Percentiles rank a stretch among this genome's conserved stretches.
These are phyloP conservation scores for Scophthalmus maximus DNA, from an alignment of 2,113 vertebrate species.

Conservation along the genomic window DNA sequence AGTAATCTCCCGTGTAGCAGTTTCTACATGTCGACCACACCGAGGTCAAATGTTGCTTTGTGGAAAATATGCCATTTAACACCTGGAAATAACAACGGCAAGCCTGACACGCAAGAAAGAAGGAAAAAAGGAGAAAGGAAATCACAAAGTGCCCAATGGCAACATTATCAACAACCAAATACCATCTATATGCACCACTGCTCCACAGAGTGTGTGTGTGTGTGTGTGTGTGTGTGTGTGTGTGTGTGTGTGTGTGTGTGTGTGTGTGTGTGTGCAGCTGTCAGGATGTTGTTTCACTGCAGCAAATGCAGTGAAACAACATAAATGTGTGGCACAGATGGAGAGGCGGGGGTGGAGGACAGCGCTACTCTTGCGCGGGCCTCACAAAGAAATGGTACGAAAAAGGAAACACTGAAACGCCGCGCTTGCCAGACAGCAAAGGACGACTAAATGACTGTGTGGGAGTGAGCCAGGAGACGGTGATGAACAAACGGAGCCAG, in stretches of 20 bases:
- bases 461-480: slow-evolving; percentile 36
- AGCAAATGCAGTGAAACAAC: slow-evolving; percentile 58
- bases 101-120: background rate
- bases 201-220: slow-evolving; percentile 1
- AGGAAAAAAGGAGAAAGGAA: no score
- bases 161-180: slow-evolving; percentile 35
- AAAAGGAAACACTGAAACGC: slow-evolving; percentile 46
- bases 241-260: background rate
- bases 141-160: no score
- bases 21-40: slow-evolving; percentile 26
- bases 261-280: slow-evolving; percentile 34
- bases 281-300: slow-evolving; percentile 63
- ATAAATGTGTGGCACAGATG: slow-evolving; percentile 68
- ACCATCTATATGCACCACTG: slow-evolving; percentile 33
- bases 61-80: slow-evolving; percentile 55
- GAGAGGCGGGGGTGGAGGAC: slow-evolving; percentile 65
- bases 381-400: slow-evolving; percentile 51
- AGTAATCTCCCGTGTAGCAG: slow-evolving; percentile 29
- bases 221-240: slow-evolving; percentile 17
- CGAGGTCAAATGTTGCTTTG: slow-evolving; percentile 36
- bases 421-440: slow-evolving; percentile 44
- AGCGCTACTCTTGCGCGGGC: slow-evolving; percentile 45
- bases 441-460: slow-evolving; percentile 53
- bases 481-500: slow-evolving; percentile 26
- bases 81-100: slow-evolving; percentile 36